Conservation (phyloP, 1,140 invertebrate species). For the Formica exsecta region DNA sequence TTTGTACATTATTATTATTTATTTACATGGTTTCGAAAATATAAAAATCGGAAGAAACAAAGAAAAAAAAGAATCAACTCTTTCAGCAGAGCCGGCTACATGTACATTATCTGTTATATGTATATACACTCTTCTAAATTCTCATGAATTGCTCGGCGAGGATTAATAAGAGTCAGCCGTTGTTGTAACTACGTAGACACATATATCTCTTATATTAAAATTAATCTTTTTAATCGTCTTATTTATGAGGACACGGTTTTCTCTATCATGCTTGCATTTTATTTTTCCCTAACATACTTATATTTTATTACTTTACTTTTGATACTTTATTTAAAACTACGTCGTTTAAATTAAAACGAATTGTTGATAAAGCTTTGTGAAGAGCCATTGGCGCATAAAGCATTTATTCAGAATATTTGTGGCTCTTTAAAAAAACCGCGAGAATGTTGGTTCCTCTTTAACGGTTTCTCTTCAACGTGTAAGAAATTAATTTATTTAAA, state of each 20-base stretch:
- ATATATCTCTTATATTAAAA: constrained; percentile 18
- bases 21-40: not conserved
- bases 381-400: not conserved
- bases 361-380: constrained; percentile 11
- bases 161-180: not conserved
- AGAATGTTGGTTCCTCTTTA: not conserved
- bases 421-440: not conserved
- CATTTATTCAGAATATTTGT: not conserved
- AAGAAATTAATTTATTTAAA: constrained; percentile 21
- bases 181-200: not conserved
- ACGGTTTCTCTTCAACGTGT: not conserved
- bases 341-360: constrained; percentile 6
- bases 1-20: not conserved
- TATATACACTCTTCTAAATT: constrained; percentile 21
- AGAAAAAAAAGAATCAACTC: not conserved
- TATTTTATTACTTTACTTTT: constrained; percentile 24
- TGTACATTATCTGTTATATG: not conserved
- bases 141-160: constrained; percentile 8
- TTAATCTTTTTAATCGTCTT: constrained; percentile 1
- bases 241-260: not conserved
- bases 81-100: not conserved
- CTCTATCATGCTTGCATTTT: not conserved
- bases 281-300: not conserved
- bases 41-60: not conserved
- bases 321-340: not conserved